Percentiles rank a stretch among this genome's conserved stretches.
These are phyloP conservation scores for Coelopa pilipes DNA, from an alignment of 2,888 invertebrate genomes.

Conservation along the genomic window DNA sequence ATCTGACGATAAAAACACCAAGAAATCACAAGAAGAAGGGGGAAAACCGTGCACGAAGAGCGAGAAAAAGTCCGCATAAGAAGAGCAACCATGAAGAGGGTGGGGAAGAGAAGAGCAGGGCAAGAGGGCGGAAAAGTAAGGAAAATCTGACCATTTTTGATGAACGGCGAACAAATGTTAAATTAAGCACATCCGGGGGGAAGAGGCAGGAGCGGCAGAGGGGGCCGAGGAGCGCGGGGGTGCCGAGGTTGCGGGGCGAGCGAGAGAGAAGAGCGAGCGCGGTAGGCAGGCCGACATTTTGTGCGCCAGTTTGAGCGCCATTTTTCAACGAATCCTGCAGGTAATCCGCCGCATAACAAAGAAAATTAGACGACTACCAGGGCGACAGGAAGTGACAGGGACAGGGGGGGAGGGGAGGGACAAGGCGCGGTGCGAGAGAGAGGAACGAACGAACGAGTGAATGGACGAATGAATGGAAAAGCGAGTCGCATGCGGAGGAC, in stretches of 20 bases:
- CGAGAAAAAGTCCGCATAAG: neutral
- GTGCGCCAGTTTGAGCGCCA: slow-evolving; percentile 15
- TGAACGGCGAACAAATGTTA: slow-evolving; percentile 34
- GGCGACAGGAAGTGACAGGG: neutral
- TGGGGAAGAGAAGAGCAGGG: neutral
- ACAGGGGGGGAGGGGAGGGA: neutral
- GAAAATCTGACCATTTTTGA: slow-evolving; percentile 31
- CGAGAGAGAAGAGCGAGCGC: slow-evolving; percentile 8
- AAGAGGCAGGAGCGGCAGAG: neutral
- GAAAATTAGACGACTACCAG: neutral
- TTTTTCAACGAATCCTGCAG: slow-evolving; percentile 35
- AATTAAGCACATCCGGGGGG: slow-evolving; percentile 33
- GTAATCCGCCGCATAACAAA: slow-evolving; percentile 38
- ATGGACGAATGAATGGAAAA: neutral
- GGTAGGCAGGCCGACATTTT: slow-evolving; percentile 14
- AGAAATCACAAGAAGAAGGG: neutral
- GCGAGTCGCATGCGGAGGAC: slow-evolving; percentile 22
- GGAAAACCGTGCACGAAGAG: neutral
- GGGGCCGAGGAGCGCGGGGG: too few relatives aligned
- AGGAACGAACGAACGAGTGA: neutral
- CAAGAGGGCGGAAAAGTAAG: slow-evolving; percentile 24
- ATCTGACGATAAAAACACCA: neutral
- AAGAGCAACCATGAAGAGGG: neutral
- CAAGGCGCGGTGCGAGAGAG: neutral
- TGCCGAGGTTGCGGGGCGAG: too few relatives aligned